A percentile compares a stretch with the other conserved stretches of the same genome.
Conservation (phyloP, 1,140 invertebrate genomes). For the Hesperophylax magnus region DNA sequence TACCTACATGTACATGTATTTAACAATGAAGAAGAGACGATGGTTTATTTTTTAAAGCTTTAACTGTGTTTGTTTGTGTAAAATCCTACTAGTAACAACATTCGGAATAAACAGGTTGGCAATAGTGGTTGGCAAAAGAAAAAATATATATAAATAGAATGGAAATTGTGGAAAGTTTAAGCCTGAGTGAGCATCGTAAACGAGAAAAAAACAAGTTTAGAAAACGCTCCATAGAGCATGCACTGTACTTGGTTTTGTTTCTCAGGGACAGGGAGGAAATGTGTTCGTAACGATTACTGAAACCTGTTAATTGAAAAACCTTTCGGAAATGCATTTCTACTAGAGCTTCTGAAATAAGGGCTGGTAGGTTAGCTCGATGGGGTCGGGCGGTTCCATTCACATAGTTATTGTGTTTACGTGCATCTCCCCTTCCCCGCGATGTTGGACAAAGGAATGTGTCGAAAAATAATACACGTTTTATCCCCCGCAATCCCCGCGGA, state of each 20-base stretch:
- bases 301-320: constrained; percentile 14
- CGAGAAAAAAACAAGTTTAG: too few relatives aligned
- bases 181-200: too few relatives aligned
- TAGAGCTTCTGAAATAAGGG: not conserved
- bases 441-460: constrained; percentile 21
- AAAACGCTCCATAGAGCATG: too few relatives aligned
- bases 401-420: not conserved
- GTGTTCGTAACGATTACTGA: not conserved
- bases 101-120: too few relatives aligned
- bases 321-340: constrained; percentile 12
- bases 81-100: too few relatives aligned
- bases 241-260: not conserved
- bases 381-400: not conserved
- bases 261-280: not conserved
- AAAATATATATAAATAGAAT: too few relatives aligned
- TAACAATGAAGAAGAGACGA: too few relatives aligned
- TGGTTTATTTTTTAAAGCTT: too few relatives aligned
- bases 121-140: too few relatives aligned
- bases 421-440: not conserved
- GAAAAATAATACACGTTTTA: constrained; percentile 28
- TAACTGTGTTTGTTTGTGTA: too few relatives aligned
- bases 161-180: too few relatives aligned
- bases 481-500: constrained; percentile 5
- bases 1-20: too few relatives aligned
- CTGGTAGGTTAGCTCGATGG: not conserved